phyloP scores from a whole-genome alignment of 2,113 vertebrate species.

The Aegypius monachus region DNA sequence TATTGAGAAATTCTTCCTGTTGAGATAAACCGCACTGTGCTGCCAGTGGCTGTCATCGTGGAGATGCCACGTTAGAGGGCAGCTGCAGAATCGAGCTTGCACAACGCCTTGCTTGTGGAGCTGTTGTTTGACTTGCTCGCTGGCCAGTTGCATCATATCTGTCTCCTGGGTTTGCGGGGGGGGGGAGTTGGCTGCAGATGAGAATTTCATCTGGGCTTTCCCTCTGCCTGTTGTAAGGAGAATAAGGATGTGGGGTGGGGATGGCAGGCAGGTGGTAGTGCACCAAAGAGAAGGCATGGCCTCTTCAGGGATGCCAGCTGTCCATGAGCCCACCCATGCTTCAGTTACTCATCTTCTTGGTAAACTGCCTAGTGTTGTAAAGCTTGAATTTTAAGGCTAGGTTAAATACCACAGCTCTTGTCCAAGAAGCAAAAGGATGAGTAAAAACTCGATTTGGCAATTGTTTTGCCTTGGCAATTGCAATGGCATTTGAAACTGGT shows the following conservation, averaged over 20 bases:
- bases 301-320: not conserved
- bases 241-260: not conserved
- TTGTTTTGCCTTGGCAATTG: not conserved
- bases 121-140: not conserved
- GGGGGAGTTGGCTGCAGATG: not conserved
- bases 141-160: slow-evolving; percentile 4
- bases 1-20: slow-evolving; percentile 28
- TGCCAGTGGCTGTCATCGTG: not conserved
- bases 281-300: not conserved
- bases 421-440: slow-evolving; percentile 5
- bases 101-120: slow-evolving; percentile 44
- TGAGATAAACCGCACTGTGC: not conserved
- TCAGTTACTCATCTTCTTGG: not conserved
- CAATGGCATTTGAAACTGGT: not conserved
- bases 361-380: not conserved
- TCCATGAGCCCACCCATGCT: not conserved
- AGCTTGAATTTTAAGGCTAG: not conserved
- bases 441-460: not conserved
- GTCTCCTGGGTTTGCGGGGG: not conserved
- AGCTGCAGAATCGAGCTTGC: slow-evolving; percentile 22
- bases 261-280: not conserved
- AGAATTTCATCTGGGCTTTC: not conserved
- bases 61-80: not conserved
- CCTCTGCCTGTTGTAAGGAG: not conserved
- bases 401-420: not conserved